Evolutionary conservation across 1,140 invertebrate genomes (phyloP).

Genomic region (Gerris buenoi): DNA sequence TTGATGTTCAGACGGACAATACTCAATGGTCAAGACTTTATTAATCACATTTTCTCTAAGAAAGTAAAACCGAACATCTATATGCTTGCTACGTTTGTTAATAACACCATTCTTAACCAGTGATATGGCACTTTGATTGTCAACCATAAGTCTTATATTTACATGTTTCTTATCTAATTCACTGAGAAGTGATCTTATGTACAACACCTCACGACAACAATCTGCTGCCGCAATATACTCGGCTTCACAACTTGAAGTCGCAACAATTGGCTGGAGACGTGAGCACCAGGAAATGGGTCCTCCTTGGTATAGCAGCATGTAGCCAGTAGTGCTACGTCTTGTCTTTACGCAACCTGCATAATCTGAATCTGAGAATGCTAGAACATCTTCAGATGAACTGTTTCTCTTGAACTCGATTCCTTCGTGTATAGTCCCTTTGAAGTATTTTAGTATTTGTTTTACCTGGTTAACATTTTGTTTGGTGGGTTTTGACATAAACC

Average conservation of each 20-base stretch:
- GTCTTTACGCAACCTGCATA: constrained; percentile 8
- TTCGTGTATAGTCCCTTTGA: neutral
- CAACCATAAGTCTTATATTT: neutral
- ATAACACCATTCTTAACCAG: neutral
- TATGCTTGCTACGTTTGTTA: neutral
- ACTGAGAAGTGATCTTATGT: neutral
- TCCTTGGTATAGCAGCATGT: constrained; percentile 11
- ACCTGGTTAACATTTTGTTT: neutral
- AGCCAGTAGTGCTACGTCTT: constrained; percentile 14
- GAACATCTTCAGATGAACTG: neutral
- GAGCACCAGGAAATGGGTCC: constrained; percentile 15
- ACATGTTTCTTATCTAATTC: neutral
- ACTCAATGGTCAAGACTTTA: neutral
- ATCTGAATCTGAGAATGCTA: constrained; percentile 14
- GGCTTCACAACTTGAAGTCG: constrained; percentile 11
- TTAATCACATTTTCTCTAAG: neutral
- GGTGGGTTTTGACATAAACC: neutral
- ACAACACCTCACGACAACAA: constrained; percentile 16
- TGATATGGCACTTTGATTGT: neutral
- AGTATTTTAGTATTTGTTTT: neutral
- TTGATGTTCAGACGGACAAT: neutral
- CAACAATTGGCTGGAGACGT: constrained; percentile 13
- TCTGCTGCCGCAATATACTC: constrained; percentile 13
- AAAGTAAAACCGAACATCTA: neutral
- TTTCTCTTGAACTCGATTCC: neutral